Conservation (phyloP, 2,113 vertebrate genomes). For the Ramphastos sulfuratus region DNA sequence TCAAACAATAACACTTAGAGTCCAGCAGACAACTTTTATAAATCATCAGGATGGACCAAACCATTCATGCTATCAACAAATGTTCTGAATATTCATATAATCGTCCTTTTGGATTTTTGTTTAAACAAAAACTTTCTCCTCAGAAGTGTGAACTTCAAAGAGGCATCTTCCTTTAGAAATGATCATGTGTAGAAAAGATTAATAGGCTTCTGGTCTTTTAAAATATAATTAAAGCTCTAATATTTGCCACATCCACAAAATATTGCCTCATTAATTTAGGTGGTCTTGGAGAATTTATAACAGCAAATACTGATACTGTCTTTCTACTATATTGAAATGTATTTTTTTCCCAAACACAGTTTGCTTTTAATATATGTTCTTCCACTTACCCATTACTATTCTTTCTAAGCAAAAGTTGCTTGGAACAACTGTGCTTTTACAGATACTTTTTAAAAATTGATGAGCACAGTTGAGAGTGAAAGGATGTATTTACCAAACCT, state of each 20-base stretch:
- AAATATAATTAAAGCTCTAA: not conserved
- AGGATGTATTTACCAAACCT: not conserved
- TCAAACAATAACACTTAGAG: not conserved
- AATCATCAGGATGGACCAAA: not conserved
- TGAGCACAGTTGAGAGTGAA: not conserved
- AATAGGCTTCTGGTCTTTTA: not conserved
- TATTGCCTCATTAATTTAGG: not conserved
- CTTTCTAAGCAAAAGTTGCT: not conserved
- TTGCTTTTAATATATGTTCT: not conserved
- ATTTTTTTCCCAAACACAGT: not conserved
- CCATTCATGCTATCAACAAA: not conserved
- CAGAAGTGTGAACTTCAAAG: not conserved
- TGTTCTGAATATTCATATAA: not conserved
- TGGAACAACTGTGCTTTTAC: not conserved
- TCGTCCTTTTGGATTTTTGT: not conserved
- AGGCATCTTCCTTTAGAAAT: not conserved
- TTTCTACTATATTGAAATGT: not conserved
- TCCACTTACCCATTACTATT: not conserved
- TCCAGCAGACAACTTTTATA: not conserved
- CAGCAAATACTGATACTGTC: not conserved
- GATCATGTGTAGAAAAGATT: not conserved
- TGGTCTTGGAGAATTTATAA: not conserved
- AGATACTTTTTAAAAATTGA: not conserved
- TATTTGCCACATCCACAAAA: not conserved
- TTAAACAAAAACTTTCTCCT: not conserved